Conservation (phyloP, 1,140 invertebrate species). For the Leptinotarsa lineolata region DNA sequence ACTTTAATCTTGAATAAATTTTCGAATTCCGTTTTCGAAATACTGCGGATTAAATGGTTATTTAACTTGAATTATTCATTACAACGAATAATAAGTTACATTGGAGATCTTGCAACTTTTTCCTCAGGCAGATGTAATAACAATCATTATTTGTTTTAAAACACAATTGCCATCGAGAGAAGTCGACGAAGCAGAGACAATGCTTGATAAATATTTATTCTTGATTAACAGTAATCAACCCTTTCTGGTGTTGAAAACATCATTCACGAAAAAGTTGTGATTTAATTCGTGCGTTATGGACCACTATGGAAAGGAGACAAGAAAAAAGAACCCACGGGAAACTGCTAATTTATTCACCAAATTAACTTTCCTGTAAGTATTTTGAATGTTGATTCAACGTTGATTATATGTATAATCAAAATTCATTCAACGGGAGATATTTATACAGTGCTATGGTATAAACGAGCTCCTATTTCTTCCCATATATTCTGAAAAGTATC, state of each 20-base stretch:
- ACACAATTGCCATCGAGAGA: not conserved
- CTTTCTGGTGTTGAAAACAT: not conserved
- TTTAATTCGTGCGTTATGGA: not conserved
- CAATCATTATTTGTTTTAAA: not conserved
- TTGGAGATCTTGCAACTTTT: too few species aligned
- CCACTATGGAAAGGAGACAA: not conserved
- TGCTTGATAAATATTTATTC: not conserved
- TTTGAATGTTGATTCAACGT: not conserved
- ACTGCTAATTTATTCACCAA: slow-evolving; percentile 10
- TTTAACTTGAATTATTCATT: too few species aligned
- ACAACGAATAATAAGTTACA: too few species aligned
- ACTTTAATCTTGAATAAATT: too few species aligned
- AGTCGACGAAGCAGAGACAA: not conserved
- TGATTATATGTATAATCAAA: too few species aligned
- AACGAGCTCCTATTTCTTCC: too few species aligned
- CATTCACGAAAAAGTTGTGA: not conserved
- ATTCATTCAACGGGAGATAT: too few species aligned
- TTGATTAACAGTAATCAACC: not conserved
- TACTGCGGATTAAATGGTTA: too few species aligned
- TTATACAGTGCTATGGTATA: too few species aligned
- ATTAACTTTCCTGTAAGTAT: slow-evolving; percentile 18
- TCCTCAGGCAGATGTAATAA: not conserved
- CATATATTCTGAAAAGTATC: too few species aligned
- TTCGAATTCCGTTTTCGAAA: too few species aligned
- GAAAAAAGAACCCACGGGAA: slow-evolving; percentile 32